Conservation (phyloP, 2,113 vertebrate species). For the Stictonetta naevosa region DNA sequence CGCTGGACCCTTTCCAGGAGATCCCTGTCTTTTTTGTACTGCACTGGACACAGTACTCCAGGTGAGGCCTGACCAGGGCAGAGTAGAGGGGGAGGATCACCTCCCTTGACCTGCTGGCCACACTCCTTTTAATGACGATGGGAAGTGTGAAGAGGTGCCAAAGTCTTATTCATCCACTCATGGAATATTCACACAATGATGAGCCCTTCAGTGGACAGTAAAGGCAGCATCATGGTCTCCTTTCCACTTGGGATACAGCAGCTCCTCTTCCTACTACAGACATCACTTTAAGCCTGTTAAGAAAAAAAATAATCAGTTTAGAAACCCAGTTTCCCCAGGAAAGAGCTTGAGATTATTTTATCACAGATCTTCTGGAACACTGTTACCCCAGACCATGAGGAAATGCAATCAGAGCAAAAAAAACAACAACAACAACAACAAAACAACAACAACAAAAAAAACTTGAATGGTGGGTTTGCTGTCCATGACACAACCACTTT, state of each 20-base stretch:
- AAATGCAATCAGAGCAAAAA: neutral
- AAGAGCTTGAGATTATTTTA: neutral
- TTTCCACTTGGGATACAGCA: neutral
- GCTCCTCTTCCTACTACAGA: neutral
- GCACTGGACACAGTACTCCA: no score
- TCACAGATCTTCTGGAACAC: neutral
- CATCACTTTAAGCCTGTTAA: neutral
- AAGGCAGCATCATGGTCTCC: neutral
- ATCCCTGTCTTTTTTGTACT: no score
- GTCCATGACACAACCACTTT: neutral
- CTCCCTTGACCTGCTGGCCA: no score
- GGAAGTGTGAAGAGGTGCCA: neutral
- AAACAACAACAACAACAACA: neutral
- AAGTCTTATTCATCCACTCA: neutral
- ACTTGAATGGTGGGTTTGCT: neutral
- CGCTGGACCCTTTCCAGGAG: no score
- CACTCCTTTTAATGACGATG: neutral
- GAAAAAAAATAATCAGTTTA: neutral
- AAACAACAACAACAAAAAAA: no score
- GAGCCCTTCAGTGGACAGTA: neutral
- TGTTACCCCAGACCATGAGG: neutral
- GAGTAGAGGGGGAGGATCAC: no score
- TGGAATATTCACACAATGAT: neutral
- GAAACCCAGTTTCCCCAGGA: neutral
- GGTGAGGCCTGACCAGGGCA: no score